phyloP scores from a whole-genome alignment of 2,797 vertebrate species.

The Vespertilio murinus region DNA sequence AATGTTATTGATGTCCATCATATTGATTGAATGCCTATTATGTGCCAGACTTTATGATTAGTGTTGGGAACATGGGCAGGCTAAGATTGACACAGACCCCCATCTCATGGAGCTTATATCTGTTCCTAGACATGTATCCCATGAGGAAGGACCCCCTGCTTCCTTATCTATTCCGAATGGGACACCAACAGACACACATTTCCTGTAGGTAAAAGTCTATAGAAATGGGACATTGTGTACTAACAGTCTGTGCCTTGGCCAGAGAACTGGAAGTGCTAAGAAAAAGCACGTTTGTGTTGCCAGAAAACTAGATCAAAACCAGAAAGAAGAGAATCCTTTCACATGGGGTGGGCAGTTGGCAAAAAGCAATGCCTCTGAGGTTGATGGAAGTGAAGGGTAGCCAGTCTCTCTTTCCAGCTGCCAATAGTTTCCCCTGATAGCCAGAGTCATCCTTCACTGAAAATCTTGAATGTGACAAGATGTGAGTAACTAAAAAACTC shows the following conservation, averaged over 20 bases:
- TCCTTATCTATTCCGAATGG: background rate
- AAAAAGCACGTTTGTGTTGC: background rate
- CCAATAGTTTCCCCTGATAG: background rate
- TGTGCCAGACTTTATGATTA: background rate
- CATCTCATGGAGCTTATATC: background rate
- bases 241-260: slow-evolving; percentile 20
- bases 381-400: slow-evolving; percentile 20
- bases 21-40: background rate
- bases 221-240: background rate
- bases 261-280: background rate
- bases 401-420: background rate
- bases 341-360: background rate
- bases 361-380: background rate
- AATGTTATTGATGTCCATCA: background rate
- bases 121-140: background rate
- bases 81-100: background rate
- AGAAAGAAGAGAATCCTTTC: slow-evolving; percentile 36
- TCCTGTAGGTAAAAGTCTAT: background rate
- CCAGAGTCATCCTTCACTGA: background rate
- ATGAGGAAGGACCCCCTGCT: background rate
- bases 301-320: slow-evolving; percentile 8
- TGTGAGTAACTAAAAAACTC: background rate
- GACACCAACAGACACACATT: background rate
- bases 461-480: background rate
- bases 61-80: background rate